Evolutionary conservation across 2,888 invertebrate species (phyloP).

Genomic region (Empis stercorea): DNA sequence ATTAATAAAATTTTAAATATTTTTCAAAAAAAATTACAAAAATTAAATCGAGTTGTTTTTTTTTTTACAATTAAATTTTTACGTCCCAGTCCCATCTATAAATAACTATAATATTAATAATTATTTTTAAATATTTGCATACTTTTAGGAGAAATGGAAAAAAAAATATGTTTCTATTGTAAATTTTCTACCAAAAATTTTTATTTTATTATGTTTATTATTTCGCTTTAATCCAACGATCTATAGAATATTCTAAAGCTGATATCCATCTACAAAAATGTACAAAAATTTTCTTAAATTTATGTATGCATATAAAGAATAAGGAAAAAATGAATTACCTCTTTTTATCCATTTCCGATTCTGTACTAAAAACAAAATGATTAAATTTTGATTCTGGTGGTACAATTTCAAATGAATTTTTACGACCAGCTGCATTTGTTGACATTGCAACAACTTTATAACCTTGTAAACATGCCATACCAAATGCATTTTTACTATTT

Average conservation of each 20-base stretch:
- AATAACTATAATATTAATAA: no score
- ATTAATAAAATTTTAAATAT: no score
- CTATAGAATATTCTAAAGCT: conserved; percentile 87
- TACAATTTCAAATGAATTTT: conserved; percentile 81
- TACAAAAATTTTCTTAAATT: background rate
- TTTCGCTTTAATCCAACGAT: conserved; percentile 74
- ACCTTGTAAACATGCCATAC: conserved; percentile 91
- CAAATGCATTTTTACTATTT: conserved; percentile 76
- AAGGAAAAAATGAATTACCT: conserved; percentile 43
- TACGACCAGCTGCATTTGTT: conserved; percentile 65
- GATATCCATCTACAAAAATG: conserved; percentile 65
- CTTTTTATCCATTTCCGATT: conserved; percentile 89
- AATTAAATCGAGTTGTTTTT: no score
- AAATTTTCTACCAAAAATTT: background rate
- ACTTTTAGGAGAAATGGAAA: background rate
- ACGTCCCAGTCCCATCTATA: no score
- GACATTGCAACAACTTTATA: conserved; percentile 70
- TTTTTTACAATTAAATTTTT: no score
- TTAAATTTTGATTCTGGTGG: conserved; percentile 78
- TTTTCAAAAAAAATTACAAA: no score
- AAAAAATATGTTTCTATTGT: no score
- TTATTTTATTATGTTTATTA: no score
- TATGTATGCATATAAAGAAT: background rate
- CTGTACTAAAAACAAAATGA: conserved; percentile 84
- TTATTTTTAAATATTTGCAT: background rate